Conservation (phyloP, 2,797 vertebrate species). For the Microchirus variegatus region DNA sequence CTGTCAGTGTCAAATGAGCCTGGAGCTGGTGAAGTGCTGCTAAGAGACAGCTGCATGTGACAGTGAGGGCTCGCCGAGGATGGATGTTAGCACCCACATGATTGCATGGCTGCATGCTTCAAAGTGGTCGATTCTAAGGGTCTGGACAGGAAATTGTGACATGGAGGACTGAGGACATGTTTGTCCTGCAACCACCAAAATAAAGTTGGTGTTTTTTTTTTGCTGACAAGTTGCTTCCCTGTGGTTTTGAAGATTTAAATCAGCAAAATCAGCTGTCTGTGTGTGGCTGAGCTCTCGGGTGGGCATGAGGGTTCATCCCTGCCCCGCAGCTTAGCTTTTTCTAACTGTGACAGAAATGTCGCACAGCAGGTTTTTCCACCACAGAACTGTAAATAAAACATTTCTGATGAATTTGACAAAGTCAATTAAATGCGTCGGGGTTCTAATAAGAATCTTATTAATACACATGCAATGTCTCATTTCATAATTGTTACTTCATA, state of each 20-base stretch:
- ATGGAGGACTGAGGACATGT: constrained; percentile 15
- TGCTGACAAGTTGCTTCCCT: constrained; percentile 35
- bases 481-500: too few relatives aligned
- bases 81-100: constrained; percentile 35
- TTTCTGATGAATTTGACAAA: background rate
- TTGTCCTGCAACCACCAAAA: constrained; percentile 17
- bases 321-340: background rate
- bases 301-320: constrained; percentile 10
- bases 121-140: constrained; percentile 30
- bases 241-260: constrained; percentile 30
- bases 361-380: background rate
- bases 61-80: constrained; percentile 43
- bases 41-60: constrained; percentile 60
- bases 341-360: background rate
- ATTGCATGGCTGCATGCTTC: constrained; percentile 53
- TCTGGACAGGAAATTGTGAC: constrained; percentile 39
- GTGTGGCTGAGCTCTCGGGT: constrained; percentile 18
- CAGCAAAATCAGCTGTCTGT: constrained; percentile 36
- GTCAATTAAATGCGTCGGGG: background rate
- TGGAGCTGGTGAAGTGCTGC: constrained; percentile 39
- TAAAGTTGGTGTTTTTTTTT: constrained; percentile 45
- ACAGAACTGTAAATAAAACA: background rate
- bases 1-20: constrained; percentile 54
- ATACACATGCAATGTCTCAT: background rate
- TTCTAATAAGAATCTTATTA: background rate